Conservation (phyloP, 92 coral and sea anemone genomes). For the Ricordea florida region DNA sequence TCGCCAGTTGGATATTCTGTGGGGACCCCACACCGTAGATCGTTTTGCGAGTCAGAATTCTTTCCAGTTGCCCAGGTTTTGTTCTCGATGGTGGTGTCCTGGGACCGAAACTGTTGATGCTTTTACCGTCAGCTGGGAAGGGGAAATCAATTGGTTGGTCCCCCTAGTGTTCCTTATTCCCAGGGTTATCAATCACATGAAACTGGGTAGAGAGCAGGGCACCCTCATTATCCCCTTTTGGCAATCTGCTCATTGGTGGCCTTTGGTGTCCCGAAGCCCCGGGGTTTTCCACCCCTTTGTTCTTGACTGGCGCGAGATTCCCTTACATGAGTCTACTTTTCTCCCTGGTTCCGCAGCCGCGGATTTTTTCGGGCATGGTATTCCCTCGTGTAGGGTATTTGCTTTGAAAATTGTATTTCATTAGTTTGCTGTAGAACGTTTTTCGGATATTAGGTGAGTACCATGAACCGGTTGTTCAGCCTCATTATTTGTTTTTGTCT, state of each 20-base stretch:
- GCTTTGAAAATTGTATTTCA: constrained; percentile 36
- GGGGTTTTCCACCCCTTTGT: constrained; percentile 20
- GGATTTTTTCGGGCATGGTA: constrained; percentile 18
- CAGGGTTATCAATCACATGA: constrained; percentile 31
- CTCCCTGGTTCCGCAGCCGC: constrained; percentile 42
- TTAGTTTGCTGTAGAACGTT: constrained; percentile 8
- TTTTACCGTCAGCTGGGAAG: constrained; percentile 55
- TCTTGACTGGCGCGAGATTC: constrained; percentile 27
- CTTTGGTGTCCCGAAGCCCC: neutral
- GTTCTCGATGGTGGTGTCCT: constrained; percentile 54
- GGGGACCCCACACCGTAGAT: constrained; percentile 44
- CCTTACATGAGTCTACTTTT: constrained; percentile 32
- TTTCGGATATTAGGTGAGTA: neutral
- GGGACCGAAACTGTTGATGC: constrained; percentile 63
- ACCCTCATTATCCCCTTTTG: constrained; percentile 27
- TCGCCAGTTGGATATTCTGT: constrained; percentile 27
- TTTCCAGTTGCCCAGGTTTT: constrained; percentile 45
- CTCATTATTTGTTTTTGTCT: neutral
- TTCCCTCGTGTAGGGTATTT: constrained; percentile 25
- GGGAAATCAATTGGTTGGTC: constrained; percentile 68
- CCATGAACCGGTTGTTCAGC: constrained; percentile 20
- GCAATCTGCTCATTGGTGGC: constrained; percentile 54
- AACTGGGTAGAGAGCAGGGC: neutral
- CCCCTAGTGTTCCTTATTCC: constrained; percentile 53
- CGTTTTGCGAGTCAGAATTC: constrained; percentile 42